Evolutionary conservation across 2,797 vertebrate genomes (phyloP).

Genomic region (Pristis pectinata): DNA sequence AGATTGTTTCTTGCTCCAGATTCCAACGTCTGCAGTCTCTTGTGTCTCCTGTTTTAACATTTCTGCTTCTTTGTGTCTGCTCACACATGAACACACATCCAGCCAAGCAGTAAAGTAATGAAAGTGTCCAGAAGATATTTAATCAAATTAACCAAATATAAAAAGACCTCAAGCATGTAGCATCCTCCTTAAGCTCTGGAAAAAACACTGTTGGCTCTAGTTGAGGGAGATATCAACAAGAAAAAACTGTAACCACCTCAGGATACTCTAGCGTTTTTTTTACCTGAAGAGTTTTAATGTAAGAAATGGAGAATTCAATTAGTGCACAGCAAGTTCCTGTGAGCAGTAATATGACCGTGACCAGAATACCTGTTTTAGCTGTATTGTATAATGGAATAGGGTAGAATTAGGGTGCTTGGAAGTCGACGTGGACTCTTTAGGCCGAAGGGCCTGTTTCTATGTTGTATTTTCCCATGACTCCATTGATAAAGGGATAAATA

Average conservation of each 20-base stretch:
- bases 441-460: no score
- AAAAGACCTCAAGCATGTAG: background rate
- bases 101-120: background rate
- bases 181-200: background rate
- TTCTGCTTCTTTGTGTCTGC: no score
- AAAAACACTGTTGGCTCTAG: background rate
- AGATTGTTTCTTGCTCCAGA: no score
- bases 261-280: background rate
- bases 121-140: background rate
- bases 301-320: background rate
- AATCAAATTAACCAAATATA: background rate
- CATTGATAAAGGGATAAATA: no score
- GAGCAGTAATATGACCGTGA: background rate
- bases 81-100: background rate
- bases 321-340: background rate
- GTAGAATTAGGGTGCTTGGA: no score
- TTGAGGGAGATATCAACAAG: background rate
- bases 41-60: no score
- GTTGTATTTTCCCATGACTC: no score
- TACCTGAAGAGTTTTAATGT: background rate
- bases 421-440: no score
- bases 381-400: no score
- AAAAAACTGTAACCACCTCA: background rate
- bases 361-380: background rate
- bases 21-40: no score